Base-by-base conservation (phyloP, 2,888 invertebrate species). In the Syrista parreyssii region DNA sequence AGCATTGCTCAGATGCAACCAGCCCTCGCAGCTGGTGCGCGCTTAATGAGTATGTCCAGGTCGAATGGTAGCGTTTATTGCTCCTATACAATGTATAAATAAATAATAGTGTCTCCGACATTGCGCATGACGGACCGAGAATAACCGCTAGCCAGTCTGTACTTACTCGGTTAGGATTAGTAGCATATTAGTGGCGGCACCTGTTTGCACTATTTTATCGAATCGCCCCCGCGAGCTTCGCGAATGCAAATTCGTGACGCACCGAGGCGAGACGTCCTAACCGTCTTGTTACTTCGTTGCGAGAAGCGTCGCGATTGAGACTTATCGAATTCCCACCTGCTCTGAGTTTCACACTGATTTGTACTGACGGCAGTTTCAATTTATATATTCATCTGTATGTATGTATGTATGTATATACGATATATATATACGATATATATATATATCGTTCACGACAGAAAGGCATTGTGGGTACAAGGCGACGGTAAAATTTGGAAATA, bases 181-280 rank as follows among this genome's bases (percentile, higher is more conserved):
- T 76, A 79, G 76, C 79, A 79, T 76, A 81, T 81, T 79, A 79
- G 79, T 76, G 76, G 68, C 77, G 80, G 81, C 84, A 84, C 84
- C 84, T 84, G 84, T 82, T 84, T 78, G 73, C 79, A 83, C 79
- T 84, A 83, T 83, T 79, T 84, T 78, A 83, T 69, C 23, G 23
- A 55, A 23, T 15, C 55, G 55, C 23, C 23, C 55, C 55, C 55
- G 23, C 15, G 15, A 40, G 55, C 23, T 9, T 23, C 55, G 55
- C 55, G 23, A 6, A 55, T 55, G 15, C 55, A 55, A 2, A 55
- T 55, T 23, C 23, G 55, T 23, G 55, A 55, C 1, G 23, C 23
- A 9, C 23, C 23, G 23, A 55, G 6, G 0, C 23, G 23, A 9
- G 23, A 55, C 23, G 55, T 23, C 34, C 9, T 34, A 55, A 55